Base-by-base conservation (phyloP, 35 echinoderm and acorn worm species). In the Ophiothrix spiculata region DNA sequence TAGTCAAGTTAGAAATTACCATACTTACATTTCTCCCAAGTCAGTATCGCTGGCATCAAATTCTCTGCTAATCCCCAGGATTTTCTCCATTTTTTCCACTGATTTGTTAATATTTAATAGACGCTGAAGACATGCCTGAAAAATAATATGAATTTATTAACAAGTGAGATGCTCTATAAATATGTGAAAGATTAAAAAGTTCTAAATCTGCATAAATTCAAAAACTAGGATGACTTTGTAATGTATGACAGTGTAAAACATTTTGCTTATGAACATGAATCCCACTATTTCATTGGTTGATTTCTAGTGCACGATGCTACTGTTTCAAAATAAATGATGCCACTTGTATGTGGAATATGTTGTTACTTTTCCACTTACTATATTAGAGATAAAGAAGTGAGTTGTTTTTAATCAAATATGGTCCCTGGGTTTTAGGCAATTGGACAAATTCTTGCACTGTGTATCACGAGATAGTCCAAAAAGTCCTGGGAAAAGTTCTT, bases 51-150 rank as follows among this genome's bases (percentile, higher is more conserved):
- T 28, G 2, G 29, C 25, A 25, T 69, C 60, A 69, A n/a, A 25
- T 69, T 69, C 8, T 10, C 29, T 69, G 25, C 25, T 15, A 4
- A 69, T 91, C 39, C 87, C 86, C 2, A 98, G 82, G 21, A 98
- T 98, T 15, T 81, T 83, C 78, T 98, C 95, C 91, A 98, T 98
- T 69, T 98, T 98, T 35, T 94, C 95, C 0, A 97, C 91, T 31
- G 91, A 98, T 60, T 98, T 93, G 13, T 77, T 88, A 39, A 94
- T 93, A 54, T 98, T 98, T 29, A 88, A 87, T 49, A 98, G 46
- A 39, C 90, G 86, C 75, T 92, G 90, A 34, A 95, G 41, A 41
- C 74, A 80, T 16, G 93, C 93, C 93, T 95, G 54, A 28, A 34
- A 56, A 35, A 4, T 25, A 69, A 89, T 91, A 93, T 97, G 91